A percentile compares a stretch with the other conserved stretches of the same genome.
phyloP scores from a whole-genome alignment of 2,888 invertebrate species.

The Polydesmus complanatus region DNA sequence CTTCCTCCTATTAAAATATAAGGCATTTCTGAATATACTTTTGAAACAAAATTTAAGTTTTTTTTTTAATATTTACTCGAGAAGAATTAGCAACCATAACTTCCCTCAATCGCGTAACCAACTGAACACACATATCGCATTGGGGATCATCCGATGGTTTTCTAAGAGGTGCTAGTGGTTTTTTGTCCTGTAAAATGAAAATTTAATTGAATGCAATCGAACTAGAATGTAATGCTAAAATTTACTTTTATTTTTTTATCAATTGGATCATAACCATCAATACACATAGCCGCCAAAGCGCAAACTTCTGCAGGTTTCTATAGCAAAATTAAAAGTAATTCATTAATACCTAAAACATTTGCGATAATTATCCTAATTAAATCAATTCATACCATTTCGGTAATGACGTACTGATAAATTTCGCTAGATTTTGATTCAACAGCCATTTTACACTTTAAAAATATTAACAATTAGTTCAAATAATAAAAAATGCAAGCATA shows the following conservation, averaged over 20 bases:
- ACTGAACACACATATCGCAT: conserved; percentile 71
- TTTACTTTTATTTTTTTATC: background rate
- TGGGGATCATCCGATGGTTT: conserved; percentile 31
- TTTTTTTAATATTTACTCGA: conserved; percentile 29
- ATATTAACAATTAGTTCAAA: no score
- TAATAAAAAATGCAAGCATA: no score
- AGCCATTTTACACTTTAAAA: conserved; percentile 47
- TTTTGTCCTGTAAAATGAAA: background rate
- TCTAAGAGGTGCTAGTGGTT: no score
- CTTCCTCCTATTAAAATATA: conserved; percentile 19
- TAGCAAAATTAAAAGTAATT: background rate
- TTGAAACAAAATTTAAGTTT: conserved; percentile 8
- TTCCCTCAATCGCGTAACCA: conserved; percentile 64
- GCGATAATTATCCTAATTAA: background rate
- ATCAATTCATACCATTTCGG: conserved; percentile 30
- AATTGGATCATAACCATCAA: conserved; percentile 25
- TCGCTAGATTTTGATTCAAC: conserved; percentile 57
- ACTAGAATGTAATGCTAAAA: background rate
- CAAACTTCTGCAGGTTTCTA: conserved; percentile 49
- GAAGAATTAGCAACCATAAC: conserved; percentile 72
- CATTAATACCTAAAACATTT: background rate
- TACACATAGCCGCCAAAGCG: conserved; percentile 60
- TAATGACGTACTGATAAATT: conserved; percentile 47
- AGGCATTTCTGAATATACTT: conserved; percentile 8
- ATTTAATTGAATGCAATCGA: background rate